Evolutionary conservation across 2,113 vertebrate species (phyloP), one percentile per base, ranked within the genome.

Genomic region (Oryctolagus cuniculus): DNA sequence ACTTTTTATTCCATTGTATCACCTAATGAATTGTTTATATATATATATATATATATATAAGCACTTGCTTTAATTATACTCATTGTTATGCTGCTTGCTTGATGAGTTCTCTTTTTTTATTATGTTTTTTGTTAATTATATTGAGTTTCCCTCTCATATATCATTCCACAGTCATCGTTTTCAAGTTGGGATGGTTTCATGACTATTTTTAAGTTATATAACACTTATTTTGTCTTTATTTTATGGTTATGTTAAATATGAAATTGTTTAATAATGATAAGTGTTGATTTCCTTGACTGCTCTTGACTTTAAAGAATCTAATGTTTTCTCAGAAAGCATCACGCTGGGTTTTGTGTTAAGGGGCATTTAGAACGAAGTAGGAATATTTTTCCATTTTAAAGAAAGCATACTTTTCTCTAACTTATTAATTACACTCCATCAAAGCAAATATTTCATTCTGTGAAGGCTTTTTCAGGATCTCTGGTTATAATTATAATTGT

Each of bases 371-470:
- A 19, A 2, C 27, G 10, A 49, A 72, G 63, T 67, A 61, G 15
- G 84, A 85, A 90, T 85, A 85, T 67, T 22, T 94, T 85, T 25
- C 31, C 44, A 36, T 69, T 88, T 88, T 66, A 27, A 83, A 67
- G 15, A n/a, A 55, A 25, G 19, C 49, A 27, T 6, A 7, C 17
- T 10, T 64, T 10, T 25, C 16, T 5, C 53, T 70, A 64, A 34
- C 10, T 25, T 90, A 73, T 90, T 73, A 36, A 38, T n/a, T 64
- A 21, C 9, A 44, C n/a, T 24, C 34, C 38, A 64, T 55, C 25
- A 66, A 80, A 44, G 55, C 80, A 66, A 25, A 21, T 55, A n/a
- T 11, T 77, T 70, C 31, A 9, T 31, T 72, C 16, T 80, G 22
- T 24, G 9, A 44, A 86, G n/a, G 3, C 8, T 13, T 66, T 58